Evolutionary conservation across 1,140 invertebrate species (phyloP), one percentile per base, ranked within the genome.

Genomic region (Drosophila subpulchrella): DNA sequence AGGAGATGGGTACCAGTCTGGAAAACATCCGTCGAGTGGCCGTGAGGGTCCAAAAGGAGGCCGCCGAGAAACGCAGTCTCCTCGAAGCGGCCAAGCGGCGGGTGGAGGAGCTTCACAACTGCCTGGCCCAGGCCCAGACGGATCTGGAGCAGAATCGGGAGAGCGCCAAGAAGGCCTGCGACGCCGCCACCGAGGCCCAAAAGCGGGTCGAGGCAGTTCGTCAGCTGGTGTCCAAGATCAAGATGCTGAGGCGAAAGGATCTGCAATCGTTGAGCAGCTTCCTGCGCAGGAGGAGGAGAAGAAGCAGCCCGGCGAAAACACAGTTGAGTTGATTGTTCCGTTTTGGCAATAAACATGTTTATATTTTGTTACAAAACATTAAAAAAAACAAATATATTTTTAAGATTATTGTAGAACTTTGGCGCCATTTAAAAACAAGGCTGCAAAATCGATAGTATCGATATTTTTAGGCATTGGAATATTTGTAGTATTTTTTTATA

Each of bases 131-230:
- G 6, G 58, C 65, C 0, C 32, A 44, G 13, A 24, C 17, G 13
- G 72, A 77, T 55, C 44, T 72, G 5, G 41, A 75, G 2, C 10
- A 8, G 4, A 84, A 61, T 1, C 17, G 47, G 15, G 24, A 44
- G 5, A 65, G 38, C 12, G 72, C 67, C 4, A 7, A 62, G 24
- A 75, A 66, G 34, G 81, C 81, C 10, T 53, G 13, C 7, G 13
- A 0, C 15, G 58, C 81, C 6, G 81, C 81, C 24, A 42, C n/a
- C 6, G 66, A 77, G 10, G 81, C 81, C 0, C 53, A 48, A 2
- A 36, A 68, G 8, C 56, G 61, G 3, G 34, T 78, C 1, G 53
- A 66, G 4, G 30, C 41, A 0, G 47, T 61, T 13, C 34, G 27
- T 0, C 17, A 34, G 8, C 7, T 68, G 8, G 34, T 56, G 3